Conservation (phyloP, 1,140 invertebrate species). For the Choristoneura fumiferana region DNA sequence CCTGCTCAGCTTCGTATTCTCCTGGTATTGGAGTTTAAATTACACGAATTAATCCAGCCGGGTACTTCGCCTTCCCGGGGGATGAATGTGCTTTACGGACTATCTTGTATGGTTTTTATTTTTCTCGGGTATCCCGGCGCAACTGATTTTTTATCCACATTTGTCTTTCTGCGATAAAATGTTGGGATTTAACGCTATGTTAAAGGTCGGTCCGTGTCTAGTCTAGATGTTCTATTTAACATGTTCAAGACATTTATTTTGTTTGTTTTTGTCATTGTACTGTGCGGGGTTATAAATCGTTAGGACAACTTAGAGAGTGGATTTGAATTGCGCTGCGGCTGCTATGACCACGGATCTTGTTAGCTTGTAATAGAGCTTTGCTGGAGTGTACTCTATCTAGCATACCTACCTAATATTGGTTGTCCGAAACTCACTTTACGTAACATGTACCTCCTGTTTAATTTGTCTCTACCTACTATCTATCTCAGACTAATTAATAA, state of each 20-base stretch:
- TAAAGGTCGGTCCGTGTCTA: constrained; percentile 2
- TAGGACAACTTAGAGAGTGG: too few relatives aligned
- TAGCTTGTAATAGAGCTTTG: too few relatives aligned
- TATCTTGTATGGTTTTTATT: constrained; percentile 43
- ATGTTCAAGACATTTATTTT: neutral
- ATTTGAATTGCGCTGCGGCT: too few relatives aligned
- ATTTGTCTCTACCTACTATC: too few relatives aligned
- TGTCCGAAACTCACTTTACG: too few relatives aligned
- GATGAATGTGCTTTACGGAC: constrained; percentile 40
- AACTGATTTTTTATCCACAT: constrained; percentile 27
- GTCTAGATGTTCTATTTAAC: constrained; percentile 8
- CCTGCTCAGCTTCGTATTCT: constrained; percentile 59
- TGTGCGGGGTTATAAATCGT: too few relatives aligned
- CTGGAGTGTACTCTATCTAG: too few relatives aligned
- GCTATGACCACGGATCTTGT: too few relatives aligned
- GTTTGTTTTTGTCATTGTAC: too few relatives aligned
- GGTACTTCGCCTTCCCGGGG: constrained; percentile 43
- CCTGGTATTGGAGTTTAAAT: constrained; percentile 70
- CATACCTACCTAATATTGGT: too few relatives aligned
- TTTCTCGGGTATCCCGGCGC: constrained; percentile 22
- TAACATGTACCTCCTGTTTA: too few relatives aligned
- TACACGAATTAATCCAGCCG: constrained; percentile 69
- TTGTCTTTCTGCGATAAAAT: constrained; percentile 25
- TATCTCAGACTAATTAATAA: too few relatives aligned
- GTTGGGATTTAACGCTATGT: constrained; percentile 21